A percentile compares a stretch with the other conserved stretches of the same genome.
These are phyloP conservation scores for Carassius carassius DNA, from an alignment of 2,113 vertebrate genomes.

Conservation along the genomic window DNA sequence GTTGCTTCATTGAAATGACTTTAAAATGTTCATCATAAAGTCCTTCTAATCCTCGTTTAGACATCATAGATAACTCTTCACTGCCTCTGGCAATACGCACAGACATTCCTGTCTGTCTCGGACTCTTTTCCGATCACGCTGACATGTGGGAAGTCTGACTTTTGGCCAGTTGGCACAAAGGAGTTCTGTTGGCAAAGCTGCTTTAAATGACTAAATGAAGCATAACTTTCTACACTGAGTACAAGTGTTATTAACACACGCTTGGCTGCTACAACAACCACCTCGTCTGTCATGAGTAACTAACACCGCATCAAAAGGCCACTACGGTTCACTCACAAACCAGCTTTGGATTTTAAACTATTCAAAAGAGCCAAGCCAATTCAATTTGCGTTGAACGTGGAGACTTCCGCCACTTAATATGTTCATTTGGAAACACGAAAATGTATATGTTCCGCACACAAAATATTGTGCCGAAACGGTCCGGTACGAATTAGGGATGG, in stretches of 20 bases:
- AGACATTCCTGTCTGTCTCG: slow-evolving; percentile 40
- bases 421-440: too few relatives aligned
- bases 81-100: slow-evolving; percentile 24
- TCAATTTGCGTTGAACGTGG: too few relatives aligned
- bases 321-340: neutral
- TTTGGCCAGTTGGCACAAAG: neutral
- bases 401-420: too few relatives aligned
- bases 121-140: neutral
- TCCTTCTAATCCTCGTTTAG: neutral
- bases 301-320: neutral
- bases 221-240: slow-evolving; percentile 15
- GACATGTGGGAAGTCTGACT: slow-evolving; percentile 24
- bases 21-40: neutral
- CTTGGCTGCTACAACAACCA: neutral
- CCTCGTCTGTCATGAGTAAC: neutral
- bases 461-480: too few relatives aligned
- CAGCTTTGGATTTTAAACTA: neutral
- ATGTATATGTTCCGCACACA: too few relatives aligned
- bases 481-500: too few relatives aligned
- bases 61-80: neutral
- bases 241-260: neutral
- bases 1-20: neutral
- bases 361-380: neutral
- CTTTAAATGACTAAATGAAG: neutral
- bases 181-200: neutral